phyloP scores from a whole-genome alignment of 2,113 vertebrate species.

The Datnioides undecimradiatus region DNA sequence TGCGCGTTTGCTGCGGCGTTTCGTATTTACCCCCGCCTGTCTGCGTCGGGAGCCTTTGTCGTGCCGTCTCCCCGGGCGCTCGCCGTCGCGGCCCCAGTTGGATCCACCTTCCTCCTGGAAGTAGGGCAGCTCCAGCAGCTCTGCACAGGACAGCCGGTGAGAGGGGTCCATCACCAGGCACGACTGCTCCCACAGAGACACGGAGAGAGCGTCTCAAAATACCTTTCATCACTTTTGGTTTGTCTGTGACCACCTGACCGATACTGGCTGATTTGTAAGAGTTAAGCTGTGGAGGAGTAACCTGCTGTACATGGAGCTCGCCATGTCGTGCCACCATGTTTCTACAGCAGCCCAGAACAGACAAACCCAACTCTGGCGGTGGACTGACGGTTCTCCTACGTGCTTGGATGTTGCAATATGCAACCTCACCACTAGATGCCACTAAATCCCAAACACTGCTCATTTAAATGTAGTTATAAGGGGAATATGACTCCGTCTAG shows the following conservation, averaged over 20 bases:
- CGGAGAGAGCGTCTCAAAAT: not conserved
- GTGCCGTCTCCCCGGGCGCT: conserved; percentile 76
- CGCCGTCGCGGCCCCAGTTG: conserved; percentile 76
- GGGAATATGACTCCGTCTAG: no score
- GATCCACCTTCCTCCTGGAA: conserved; percentile 79
- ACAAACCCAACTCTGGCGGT: no score
- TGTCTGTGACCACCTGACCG: no score
- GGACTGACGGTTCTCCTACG: no score
- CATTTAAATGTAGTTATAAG: no score
- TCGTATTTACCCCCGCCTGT: conserved; percentile 71
- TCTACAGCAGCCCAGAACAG: no score
- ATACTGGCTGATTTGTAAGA: not conserved
- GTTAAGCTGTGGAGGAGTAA: no score
- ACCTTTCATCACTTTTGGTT: not conserved
- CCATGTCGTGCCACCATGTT: no score
- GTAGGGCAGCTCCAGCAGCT: conserved; percentile 84
- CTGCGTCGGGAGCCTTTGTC: conserved; percentile 81
- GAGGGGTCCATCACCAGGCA: conserved; percentile 86
- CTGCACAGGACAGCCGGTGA: conserved; percentile 83
- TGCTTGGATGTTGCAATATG: no score
- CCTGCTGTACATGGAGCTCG: no score
- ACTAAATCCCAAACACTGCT: no score
- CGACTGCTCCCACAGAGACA: conserved; percentile 64
- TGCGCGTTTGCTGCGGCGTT: accelerated
- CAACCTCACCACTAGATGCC: no score